These are phyloP conservation scores for Callipepla squamata DNA, from an alignment of 2,113 vertebrate genomes.

Conservation along the genomic window DNA sequence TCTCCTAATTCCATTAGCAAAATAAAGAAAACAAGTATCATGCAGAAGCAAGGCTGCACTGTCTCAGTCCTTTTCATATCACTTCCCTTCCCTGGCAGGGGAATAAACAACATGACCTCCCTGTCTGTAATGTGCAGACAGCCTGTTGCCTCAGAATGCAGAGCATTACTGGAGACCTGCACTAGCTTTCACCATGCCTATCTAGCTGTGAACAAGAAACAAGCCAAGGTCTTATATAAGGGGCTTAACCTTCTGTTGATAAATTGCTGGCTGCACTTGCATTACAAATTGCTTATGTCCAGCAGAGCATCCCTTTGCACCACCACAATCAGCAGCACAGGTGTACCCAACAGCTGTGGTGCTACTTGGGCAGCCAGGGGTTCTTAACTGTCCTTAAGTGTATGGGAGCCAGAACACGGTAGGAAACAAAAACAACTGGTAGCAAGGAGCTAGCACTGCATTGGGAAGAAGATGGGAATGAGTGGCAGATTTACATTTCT, in stretches of 20 bases:
- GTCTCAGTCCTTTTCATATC: neutral
- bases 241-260: neutral
- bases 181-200: neutral
- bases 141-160: neutral
- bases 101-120: neutral
- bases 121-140: accelerated
- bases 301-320: neutral
- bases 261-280: neutral
- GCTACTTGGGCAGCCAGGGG: neutral
- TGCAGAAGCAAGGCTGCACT: neutral
- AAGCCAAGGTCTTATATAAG: accelerated
- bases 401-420: neutral
- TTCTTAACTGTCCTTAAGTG: neutral
- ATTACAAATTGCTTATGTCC: neutral
- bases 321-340: neutral
- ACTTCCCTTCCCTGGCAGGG: neutral
- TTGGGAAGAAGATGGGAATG: neutral
- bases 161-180: accelerated
- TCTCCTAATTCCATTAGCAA: neutral
- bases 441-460: neutral
- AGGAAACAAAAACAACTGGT: neutral
- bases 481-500: neutral
- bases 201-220: neutral
- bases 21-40: neutral
- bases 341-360: accelerated